Evolutionary conservation across 2,797 vertebrate genomes (phyloP).

Genomic region (Danio choprae): DNA sequence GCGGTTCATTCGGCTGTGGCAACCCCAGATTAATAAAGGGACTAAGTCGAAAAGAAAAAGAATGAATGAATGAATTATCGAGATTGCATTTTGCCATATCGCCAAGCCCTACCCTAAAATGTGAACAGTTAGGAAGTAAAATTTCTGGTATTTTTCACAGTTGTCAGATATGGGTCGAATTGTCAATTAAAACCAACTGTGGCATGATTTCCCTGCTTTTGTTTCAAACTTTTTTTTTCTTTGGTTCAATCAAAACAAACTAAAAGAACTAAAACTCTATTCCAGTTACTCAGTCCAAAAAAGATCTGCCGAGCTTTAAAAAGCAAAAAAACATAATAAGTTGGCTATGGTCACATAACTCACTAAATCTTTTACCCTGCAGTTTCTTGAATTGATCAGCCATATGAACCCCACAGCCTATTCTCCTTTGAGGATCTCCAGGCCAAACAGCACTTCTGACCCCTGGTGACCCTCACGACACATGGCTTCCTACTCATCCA

Average conservation of each 20-base stretch:
- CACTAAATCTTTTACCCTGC: background rate
- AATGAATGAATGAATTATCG: too few relatives aligned
- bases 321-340: background rate
- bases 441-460: slow-evolving; percentile 19
- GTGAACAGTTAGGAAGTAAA: background rate
- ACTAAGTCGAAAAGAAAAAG: too few relatives aligned
- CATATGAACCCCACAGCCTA: background rate
- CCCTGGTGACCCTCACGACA: background rate
- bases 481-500: slow-evolving; percentile 29
- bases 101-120: background rate
- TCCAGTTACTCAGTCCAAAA: background rate
- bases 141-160: background rate
- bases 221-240: too few relatives aligned
- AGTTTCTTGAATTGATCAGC: slow-evolving; percentile 20
- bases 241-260: too few relatives aligned
- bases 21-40: too few relatives aligned
- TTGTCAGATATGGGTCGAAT: too few relatives aligned
- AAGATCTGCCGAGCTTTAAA: background rate
- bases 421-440: slow-evolving; percentile 23
- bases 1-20: too few relatives aligned
- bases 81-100: too few relatives aligned
- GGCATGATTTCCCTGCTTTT: too few relatives aligned
- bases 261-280: background rate
- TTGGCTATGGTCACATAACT: background rate
- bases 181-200: too few relatives aligned